phyloP scores from a whole-genome alignment of 2,113 vertebrate genomes.

The Alligator sinensis region DNA sequence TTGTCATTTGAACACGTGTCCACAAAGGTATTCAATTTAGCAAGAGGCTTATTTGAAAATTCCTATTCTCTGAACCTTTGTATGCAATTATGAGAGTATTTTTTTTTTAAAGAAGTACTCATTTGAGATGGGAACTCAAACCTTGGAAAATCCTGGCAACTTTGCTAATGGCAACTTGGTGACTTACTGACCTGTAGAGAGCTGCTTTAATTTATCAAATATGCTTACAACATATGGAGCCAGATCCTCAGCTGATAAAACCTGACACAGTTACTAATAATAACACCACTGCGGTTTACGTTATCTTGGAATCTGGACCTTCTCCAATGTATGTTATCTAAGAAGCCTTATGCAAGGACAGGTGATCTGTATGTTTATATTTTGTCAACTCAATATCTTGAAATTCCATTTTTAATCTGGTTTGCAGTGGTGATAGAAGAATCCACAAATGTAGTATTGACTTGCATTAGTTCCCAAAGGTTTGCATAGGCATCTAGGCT shows the following conservation, averaged over 20 bases:
- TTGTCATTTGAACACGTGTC: not conserved
- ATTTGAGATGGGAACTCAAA: not conserved
- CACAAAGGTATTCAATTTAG: not conserved
- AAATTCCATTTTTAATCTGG: not conserved
- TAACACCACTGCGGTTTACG: not conserved
- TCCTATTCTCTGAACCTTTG: not conserved
- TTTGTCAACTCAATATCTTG: not conserved
- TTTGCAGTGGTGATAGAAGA: not conserved
- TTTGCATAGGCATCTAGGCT: not conserved
- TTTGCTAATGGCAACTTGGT: not conserved
- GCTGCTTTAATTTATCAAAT: not conserved
- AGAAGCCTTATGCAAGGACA: not conserved
- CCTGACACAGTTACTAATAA: accelerated
- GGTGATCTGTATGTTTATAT: not conserved
- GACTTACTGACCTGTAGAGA: not conserved
- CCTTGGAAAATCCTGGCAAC: not conserved
- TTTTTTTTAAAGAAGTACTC: not conserved
- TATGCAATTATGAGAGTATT: not conserved
- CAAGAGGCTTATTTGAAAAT: not conserved
- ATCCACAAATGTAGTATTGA: accelerated
- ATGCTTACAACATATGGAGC: not conserved
- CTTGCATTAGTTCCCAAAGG: not conserved
- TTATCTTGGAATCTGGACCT: no score
- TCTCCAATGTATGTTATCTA: accelerated
- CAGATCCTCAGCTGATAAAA: not conserved